These are phyloP conservation scores for Ursus arctos DNA, from an alignment of 2,113 vertebrate species.

Conservation along the genomic window DNA sequence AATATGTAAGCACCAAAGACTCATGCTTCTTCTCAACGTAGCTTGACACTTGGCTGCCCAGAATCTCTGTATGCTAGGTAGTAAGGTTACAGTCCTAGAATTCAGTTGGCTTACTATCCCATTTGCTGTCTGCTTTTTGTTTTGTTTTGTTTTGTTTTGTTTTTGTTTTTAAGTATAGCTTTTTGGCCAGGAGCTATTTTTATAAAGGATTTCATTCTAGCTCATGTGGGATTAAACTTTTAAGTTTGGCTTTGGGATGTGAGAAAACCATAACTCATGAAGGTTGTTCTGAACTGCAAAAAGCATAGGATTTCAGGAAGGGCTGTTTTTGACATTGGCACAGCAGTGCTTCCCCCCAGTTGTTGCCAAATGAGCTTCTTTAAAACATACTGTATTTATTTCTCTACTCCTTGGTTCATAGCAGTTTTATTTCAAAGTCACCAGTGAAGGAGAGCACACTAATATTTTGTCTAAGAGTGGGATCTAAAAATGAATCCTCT, in stretches of 20 bases:
- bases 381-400: neutral
- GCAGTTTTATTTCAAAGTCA: neutral
- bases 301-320: neutral
- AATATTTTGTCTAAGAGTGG: neutral
- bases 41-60: neutral
- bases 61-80: neutral
- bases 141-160: no score
- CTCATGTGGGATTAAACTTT: constrained; percentile 41
- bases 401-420: neutral
- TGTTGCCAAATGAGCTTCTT: neutral
- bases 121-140: neutral
- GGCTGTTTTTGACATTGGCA: neutral
- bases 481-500: neutral
- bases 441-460: neutral
- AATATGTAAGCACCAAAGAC: neutral
- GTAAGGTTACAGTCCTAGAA: neutral
- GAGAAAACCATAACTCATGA: neutral
- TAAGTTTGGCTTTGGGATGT: neutral
- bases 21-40: neutral
- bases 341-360: neutral
- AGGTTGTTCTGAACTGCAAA: neutral
- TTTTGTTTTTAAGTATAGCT: neutral
- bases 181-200: neutral
- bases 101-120: neutral
- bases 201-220: constrained; percentile 37